Evolutionary conservation across 2,797 vertebrate species (phyloP), one percentile per base, ranked within the genome.

Genomic region (Phalloptychus januarius): DNA sequence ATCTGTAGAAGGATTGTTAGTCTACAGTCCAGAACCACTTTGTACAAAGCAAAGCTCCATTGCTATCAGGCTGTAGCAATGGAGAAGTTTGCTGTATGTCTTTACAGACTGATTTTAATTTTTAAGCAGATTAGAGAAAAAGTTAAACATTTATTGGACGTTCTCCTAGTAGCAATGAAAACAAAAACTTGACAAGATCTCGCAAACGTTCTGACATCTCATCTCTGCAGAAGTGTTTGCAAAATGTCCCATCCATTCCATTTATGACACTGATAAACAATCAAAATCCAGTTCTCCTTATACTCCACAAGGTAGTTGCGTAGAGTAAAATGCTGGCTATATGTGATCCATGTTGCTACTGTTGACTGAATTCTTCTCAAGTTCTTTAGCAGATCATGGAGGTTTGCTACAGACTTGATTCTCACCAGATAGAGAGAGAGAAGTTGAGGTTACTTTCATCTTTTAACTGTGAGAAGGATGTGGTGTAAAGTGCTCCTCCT

Each of bases 381-480:
- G 71, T 79, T 79, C 79, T 81, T 78, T 25, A 74, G 77, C 77
- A 72, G 80, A 77, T 83, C 83, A 86, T n/a, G 73, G 78, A 77
- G 85, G 76, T 70, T 84, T 38, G 56, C 5, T 31, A 16, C 25
- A n/a, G n/a, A 31, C 4, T 58, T 67, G 63, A 40, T 36, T 33
- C 10, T 45, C 67, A 40, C 48, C 36, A 79, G 71, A 73, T 56
- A 42, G 40, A 73, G 78, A 25, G 71, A 31, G 72, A 79, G 25
- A 36, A 77, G 79, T 79, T 75, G 25, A 46, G 28, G 23, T 54
- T 77, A 78, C 87, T 85, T 54, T 87, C 83, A 82, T 88, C 78
- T 84, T 80, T 85, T 72, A 74, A 78, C 81, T 87, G 82, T 88
- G 73, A 90, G 79, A 76, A 85, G 75, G 85, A 89, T 83, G 79